phyloP scores from a whole-genome alignment of 1,140 invertebrate genomes.

The Babylonia areolata region DNA sequence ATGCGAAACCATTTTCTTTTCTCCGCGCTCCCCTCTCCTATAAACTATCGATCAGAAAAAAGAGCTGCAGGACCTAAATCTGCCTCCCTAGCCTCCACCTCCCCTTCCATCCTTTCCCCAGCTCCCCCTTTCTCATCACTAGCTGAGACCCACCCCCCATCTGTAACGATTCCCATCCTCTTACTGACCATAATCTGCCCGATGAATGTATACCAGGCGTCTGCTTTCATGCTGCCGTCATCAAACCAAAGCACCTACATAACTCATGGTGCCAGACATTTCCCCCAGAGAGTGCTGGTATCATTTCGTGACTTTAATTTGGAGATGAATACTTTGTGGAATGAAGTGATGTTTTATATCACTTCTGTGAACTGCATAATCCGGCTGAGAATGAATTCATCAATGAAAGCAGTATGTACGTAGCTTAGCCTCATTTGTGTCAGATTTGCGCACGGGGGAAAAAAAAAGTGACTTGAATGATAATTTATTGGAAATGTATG shows the following conservation, averaged over 20 bases:
- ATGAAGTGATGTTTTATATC: neutral
- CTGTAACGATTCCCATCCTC: conserved; percentile 1
- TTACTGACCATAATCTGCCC: neutral
- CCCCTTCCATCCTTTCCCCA: neutral
- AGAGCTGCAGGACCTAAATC: neutral
- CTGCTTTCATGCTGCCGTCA: too few relatives aligned
- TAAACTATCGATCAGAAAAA: neutral
- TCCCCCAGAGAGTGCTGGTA: neutral
- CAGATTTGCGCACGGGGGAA: too few relatives aligned
- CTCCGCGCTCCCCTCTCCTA: neutral
- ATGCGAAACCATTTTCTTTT: neutral
- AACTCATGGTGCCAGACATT: neutral
- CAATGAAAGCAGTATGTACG: too few relatives aligned
- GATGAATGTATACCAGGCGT: neutral
- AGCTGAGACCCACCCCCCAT: neutral
- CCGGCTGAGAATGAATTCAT: too few relatives aligned
- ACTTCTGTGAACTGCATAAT: neutral
- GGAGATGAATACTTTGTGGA: neutral
- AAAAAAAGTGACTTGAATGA: too few relatives aligned
- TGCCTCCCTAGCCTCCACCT: neutral
- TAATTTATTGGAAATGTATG: too few relatives aligned
- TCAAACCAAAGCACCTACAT: neutral
- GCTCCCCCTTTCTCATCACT: neutral
- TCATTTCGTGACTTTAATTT: neutral
- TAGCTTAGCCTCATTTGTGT: too few relatives aligned